phyloP scores from a whole-genome alignment of 1,140 invertebrate genomes.

The Drosophila bipectinata region DNA sequence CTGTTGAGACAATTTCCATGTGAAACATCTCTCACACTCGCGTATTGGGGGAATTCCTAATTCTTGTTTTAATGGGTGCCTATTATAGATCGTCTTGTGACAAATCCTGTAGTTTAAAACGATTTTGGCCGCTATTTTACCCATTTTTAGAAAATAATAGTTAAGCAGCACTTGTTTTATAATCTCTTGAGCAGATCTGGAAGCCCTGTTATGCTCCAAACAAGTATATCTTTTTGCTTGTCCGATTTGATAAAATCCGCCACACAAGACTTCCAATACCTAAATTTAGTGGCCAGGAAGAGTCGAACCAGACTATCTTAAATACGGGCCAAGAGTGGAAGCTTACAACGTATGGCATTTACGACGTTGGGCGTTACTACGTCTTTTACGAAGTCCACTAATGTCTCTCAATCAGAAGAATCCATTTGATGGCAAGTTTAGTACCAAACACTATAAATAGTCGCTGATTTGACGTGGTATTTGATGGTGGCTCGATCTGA shows the following conservation, averaged over 20 bases:
- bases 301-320: neutral
- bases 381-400: too few species aligned
- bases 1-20: neutral
- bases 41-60: neutral
- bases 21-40: neutral
- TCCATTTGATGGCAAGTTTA: neutral
- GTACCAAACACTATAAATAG: neutral
- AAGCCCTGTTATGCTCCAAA: neutral
- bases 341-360: too few species aligned
- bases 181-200: neutral
- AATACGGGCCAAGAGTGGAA: too few species aligned
- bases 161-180: neutral
- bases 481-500: neutral
- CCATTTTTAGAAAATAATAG: constrained; percentile 2
- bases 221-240: neutral
- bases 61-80: neutral
- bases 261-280: constrained; percentile 5
- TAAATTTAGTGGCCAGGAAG: constrained; percentile 5
- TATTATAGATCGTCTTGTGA: neutral
- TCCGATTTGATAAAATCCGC: neutral
- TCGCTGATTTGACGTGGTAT: neutral
- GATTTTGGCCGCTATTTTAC: neutral
- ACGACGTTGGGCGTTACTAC: too few species aligned
- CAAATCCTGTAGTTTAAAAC: too few species aligned
- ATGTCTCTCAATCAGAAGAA: neutral